Evolutionary conservation across 2,113 vertebrate genomes (phyloP).

Genomic region (Gobio gobio): DNA sequence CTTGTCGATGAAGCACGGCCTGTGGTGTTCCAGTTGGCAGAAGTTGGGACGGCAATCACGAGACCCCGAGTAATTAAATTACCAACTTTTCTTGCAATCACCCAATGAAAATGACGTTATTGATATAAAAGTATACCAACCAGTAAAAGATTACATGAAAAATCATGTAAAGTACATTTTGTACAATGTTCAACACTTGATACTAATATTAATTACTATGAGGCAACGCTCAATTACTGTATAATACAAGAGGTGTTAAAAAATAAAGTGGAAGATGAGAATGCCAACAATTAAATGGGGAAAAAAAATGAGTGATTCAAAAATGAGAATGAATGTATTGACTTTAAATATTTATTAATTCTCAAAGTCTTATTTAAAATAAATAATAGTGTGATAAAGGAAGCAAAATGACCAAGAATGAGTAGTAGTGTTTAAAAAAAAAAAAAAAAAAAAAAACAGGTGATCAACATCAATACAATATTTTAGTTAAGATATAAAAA

Average conservation of each 20-base stretch:
- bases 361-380: constrained; percentile 87
- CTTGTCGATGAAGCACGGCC: constrained; percentile 14
- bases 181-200: neutral
- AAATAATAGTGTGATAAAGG: constrained; percentile 88
- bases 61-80: neutral
- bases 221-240: neutral
- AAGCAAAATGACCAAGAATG: constrained; percentile 81
- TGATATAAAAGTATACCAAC: neutral
- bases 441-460: constrained; percentile 25
- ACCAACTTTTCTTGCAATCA: neutral
- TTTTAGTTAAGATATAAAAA: constrained; percentile 82
- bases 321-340: constrained; percentile 74
- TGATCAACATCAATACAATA: constrained; percentile 77
- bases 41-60: neutral
- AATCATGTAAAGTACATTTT: neutral
- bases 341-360: constrained; percentile 84
- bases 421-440: constrained; percentile 79
- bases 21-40: constrained; percentile 61
- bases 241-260: neutral
- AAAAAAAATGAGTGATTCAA: constrained; percentile 65
- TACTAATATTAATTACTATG: neutral
- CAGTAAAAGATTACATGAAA: neutral
- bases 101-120: neutral
- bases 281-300: constrained; percentile 60
- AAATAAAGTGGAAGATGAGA: constrained; percentile 27